Evolutionary conservation across 2,797 vertebrate species (phyloP), one percentile per base, ranked within the genome.

Genomic region (Adelosebastes latens): DNA sequence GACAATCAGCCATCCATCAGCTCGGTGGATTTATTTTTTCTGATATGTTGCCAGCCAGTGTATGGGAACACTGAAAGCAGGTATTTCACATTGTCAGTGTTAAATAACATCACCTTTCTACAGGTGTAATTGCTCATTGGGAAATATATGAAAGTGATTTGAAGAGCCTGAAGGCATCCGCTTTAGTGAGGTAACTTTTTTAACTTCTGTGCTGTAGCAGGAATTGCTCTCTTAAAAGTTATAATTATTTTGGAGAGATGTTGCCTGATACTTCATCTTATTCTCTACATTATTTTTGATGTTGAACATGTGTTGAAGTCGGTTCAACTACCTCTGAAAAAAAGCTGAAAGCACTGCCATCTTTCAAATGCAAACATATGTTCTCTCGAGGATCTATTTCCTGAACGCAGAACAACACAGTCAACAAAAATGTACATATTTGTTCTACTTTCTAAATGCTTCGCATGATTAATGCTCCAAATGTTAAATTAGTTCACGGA

Each of bases 1-100:
- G 77, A 79, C 71, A 78, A 77, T 81, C 87, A 77, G 39, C 36
- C 81, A 85, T 93, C 84, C 72, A 55, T 90, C 93, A 89, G 34
- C 1, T 1, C 0, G 2, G 4, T 25, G 32, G 66, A 71, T 76
- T 53, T 18, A 11, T 8, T 61, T 80, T 60, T 76, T 72, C 58
- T 75, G 31, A 67, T n/a, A 16, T 6, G 39, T 77, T 62, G 55
- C 58, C 65, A 78, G 29, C n/a, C 9, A n/a, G 13, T 16, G 27
- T 18, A 68, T 56, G 61, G 36, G 59, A 82, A 84, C 25, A 75
- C 34, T 31, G 14, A 61, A 68, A 75, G 18, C 34, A 56, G 64
- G 72, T 62, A 80, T 84, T 78, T 82, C 56, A 72, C 29, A 39
- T 70, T 71, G 65, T 81, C 65, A 70, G 12, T 58, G 32, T 70